Conservation (phyloP, 1,140 invertebrate genomes). For the Aphidius ervi region DNA sequence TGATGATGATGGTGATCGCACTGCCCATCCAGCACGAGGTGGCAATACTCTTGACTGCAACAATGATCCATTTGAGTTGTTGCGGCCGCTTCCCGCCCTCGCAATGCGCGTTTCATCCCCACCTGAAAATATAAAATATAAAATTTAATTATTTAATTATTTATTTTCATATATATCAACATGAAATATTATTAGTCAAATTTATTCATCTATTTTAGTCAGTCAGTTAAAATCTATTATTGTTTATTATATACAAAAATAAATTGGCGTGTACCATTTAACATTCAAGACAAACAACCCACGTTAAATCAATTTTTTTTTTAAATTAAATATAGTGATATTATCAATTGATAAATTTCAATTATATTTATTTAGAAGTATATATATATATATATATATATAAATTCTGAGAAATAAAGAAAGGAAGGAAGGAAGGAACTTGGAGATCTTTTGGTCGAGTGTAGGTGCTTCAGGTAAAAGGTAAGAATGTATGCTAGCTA, state of each 20-base stretch:
- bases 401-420: constrained; percentile 13
- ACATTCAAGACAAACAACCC: constrained; percentile 9
- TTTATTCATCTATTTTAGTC: constrained; percentile 20
- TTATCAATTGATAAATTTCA: too few relatives aligned
- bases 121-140: constrained; percentile 39
- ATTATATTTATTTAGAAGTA: too few relatives aligned
- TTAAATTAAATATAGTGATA: too few relatives aligned
- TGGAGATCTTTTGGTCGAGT: too few relatives aligned
- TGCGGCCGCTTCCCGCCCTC: constrained; percentile 52
- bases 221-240: constrained; percentile 25
- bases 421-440: constrained; percentile 8
- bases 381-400: too few relatives aligned
- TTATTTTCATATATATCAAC: not conserved
- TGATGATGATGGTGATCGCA: constrained; percentile 44
- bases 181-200: not conserved
- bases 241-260: constrained; percentile 21
- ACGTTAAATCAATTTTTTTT: constrained; percentile 13
- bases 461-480: not conserved
- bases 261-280: constrained; percentile 23
- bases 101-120: constrained; percentile 53
- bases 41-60: constrained; percentile 56
- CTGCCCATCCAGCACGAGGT: constrained; percentile 50
- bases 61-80: constrained; percentile 60
- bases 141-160: not conserved
- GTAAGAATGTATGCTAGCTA: constrained; percentile 1